Evolutionary conservation across 1,140 invertebrate species (phyloP), one percentile per base, ranked within the genome.

Genomic region (Calliopsis andreniformis): DNA sequence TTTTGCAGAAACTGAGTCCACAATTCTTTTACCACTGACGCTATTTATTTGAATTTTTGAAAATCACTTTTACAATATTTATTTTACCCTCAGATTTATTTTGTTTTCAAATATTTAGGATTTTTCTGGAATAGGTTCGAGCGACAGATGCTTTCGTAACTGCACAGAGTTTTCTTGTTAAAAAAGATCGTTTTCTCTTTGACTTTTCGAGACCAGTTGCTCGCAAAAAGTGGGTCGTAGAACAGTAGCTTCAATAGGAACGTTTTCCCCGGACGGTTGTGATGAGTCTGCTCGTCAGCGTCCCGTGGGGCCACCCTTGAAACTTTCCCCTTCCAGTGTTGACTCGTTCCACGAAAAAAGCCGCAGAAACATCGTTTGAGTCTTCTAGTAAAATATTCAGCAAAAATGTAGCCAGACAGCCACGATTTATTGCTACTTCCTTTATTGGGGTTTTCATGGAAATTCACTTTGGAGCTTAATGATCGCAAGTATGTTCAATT

Each of bases 351-450:
- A 20, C 30, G 56, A n/a, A 39, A 39, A 39, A 4, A 58, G 56
- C 2, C 56, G 30, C 30, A 39, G 32, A 25, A 53, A 53, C 28
- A 39, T 39, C 35, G 55, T 35, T 16, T 32, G 18, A 20, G 3
- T 6, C 7, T 35, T 16, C 4, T 14, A 39, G 78, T 72, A 30
- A 78, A 59, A 67, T 47, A 78, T 67, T 25, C 45, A 53, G 45
- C n/a, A 23, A 67, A 71, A 55, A 71, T 30, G 53, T 28, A 66
- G 51, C 51, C 42, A 23, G 23, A 61, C 43, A 67, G 58, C n/a
- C 2, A 28, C 63, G 56, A 76, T 67, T 79, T 67, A 61, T 62
- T 35, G 35, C 20, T 1, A 16, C 16, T 23, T n/a, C 4, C 6
- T 28, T 6, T 32, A 5, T 20, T 18, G 2, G 23, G 18, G 18